Evolutionary conservation across 92 coral and sea anemone genomes (phyloP).

Genomic region (Umimayanthus chanpuru): DNA sequence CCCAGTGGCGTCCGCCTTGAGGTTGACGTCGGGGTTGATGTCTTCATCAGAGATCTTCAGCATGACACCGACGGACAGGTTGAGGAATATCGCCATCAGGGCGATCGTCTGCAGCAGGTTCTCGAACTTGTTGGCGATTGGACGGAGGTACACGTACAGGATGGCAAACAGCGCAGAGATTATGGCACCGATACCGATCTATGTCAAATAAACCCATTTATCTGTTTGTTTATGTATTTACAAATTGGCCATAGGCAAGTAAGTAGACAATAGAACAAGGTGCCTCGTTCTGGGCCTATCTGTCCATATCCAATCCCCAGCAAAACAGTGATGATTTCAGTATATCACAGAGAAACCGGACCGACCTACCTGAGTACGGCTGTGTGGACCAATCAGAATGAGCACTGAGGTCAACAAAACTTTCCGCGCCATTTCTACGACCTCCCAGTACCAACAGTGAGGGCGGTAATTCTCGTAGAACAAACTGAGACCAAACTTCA

Average conservation of each 20-base stretch:
- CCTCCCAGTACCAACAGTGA: constrained; percentile 69
- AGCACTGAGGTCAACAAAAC: constrained; percentile 57
- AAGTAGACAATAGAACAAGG: too few species aligned
- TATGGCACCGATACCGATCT: constrained; percentile 61
- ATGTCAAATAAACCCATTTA: neutral
- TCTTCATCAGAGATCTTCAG: constrained; percentile 55
- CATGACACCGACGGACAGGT: constrained; percentile 66
- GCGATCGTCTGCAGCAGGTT: constrained; percentile 62
- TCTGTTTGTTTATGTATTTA: too few species aligned
- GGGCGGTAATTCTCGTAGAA: constrained; percentile 69
- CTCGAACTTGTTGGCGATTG: constrained; percentile 61
- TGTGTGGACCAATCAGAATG: constrained; percentile 55
- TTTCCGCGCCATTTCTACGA: constrained; percentile 67
- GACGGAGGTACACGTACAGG: constrained; percentile 44
- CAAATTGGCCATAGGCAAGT: too few species aligned
- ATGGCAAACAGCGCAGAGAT: constrained; percentile 56
- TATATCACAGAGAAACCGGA: neutral
- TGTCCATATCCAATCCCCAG: too few species aligned
- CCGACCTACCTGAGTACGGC: constrained; percentile 51
- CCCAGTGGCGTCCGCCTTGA: constrained; percentile 47
- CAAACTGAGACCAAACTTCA: constrained; percentile 49
- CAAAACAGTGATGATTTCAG: too few species aligned
- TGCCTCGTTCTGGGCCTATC: too few species aligned
- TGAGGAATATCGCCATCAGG: constrained; percentile 61
- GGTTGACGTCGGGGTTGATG: constrained; percentile 52